Conservation (phyloP, 1,140 invertebrate genomes). For the Cydia strobilella region DNA sequence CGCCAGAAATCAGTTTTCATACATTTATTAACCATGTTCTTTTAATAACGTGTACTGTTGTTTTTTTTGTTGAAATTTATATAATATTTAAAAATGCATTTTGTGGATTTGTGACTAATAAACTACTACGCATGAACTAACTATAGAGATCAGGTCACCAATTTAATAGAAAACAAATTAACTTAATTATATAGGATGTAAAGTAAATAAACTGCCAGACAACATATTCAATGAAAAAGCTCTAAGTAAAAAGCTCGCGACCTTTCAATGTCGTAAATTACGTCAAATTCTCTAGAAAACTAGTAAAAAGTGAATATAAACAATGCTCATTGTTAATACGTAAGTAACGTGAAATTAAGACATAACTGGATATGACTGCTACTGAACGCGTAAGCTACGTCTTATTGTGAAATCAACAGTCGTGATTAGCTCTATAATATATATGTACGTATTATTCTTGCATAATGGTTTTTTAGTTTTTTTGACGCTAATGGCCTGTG, state of each 20-base stretch:
- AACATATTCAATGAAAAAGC: neutral
- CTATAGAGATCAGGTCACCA: no score
- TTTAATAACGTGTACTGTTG: no score
- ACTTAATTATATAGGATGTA: no score
- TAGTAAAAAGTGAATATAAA: constrained; percentile 19
- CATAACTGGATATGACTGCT: constrained; percentile 11
- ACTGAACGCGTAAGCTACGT: neutral
- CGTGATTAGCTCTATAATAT: neutral
- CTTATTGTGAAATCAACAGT: neutral
- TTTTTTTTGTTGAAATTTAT: no score
- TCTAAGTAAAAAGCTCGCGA: neutral
- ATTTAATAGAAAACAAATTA: no score
- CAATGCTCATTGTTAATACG: constrained; percentile 28
- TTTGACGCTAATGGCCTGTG: neutral
- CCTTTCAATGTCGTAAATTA: constrained; percentile 17
- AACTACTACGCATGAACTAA: no score
- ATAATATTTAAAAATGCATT: no score
- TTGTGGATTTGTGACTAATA: no score
- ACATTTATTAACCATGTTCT: no score
- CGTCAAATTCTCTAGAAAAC: neutral
- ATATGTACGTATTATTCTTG: neutral
- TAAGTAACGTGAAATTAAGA: constrained; percentile 20
- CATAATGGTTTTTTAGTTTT: neutral
- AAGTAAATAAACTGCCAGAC: no score
- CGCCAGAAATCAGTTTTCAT: no score